A percentile compares a stretch with the other conserved stretches of the same genome.
phyloP scores from a whole-genome alignment of 2,888 invertebrate species.

The Oxyscelio sp. region DNA sequence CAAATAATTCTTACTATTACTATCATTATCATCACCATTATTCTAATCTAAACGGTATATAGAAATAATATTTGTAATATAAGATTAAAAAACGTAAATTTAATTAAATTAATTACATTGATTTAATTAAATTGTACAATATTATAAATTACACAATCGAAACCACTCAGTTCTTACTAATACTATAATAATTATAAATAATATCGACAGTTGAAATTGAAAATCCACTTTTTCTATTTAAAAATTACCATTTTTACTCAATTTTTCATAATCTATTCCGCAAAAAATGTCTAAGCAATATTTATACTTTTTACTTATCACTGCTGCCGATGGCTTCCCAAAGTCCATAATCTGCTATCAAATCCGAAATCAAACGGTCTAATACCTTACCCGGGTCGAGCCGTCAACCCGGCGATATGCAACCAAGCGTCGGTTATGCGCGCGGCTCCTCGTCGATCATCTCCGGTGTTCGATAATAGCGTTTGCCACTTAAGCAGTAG shows the following conservation, averaged over 20 bases:
- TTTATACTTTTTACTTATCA: background rate
- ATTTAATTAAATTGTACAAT: no score
- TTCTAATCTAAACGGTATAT: no score
- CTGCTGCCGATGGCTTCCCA: background rate
- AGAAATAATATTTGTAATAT: no score
- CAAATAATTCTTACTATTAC: no score
- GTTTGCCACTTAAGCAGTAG: slow-evolving; percentile 72
- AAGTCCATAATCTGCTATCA: slow-evolving; percentile 43
- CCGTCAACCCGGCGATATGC: slow-evolving; percentile 6
- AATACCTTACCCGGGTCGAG: slow-evolving; percentile 29
- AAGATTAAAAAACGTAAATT: no score
- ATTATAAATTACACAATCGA: no score
- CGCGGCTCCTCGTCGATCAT: slow-evolving; percentile 65
- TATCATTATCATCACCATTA: no score
- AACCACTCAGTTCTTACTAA: no score
- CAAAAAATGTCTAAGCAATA: background rate
- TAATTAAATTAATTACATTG: no score
- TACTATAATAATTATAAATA: no score
- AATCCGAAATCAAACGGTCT: slow-evolving; percentile 24
- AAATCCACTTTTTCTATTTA: no score
- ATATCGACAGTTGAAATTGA: no score
- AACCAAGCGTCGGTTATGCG: slow-evolving; percentile 33
- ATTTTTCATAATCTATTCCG: background rate
- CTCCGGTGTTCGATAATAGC: slow-evolving; percentile 73
- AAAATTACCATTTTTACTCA: background rate